Base-by-base conservation (phyloP, 2,797 vertebrate genomes). In the Anomalospiza imberbis region DNA sequence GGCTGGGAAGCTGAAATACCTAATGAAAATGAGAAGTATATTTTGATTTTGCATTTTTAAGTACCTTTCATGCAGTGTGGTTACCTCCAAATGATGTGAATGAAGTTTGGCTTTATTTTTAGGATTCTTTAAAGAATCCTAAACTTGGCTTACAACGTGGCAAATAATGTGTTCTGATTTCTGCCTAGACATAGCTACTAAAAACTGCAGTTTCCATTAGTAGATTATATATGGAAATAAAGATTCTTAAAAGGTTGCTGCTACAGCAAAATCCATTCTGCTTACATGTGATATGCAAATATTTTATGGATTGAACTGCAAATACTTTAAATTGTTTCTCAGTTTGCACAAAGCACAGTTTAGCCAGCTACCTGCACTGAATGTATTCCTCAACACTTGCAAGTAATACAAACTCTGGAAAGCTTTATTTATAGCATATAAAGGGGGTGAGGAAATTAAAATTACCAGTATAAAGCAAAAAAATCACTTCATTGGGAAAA, bases 361-460 rank as follows among this genome's bases (percentile, higher is more conserved):
- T 91, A 53, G 21, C 3, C 31, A 47, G 18, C 13, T 53, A 47
- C 25, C 29, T 65, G 7, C 45, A 5, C 10, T 72, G 58, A 58
- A 32, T 65, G 8, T 60, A 17, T 78, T 78, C 47, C 40, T 72
- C 9, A 54, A 11, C 0, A 0, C 7, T 75, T 78, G 25, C 13
- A 50, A 76, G 19, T 51, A 42, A 17, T 32, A 17, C 22, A 70
- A 75, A 40, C 19, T 40, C 13, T 67, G 36, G 28, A 75, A 85
- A 45, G 20, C 34, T 78, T 51, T 58, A 50, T 71, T 74, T 88
- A 2, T 89, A 45, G 10, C 9, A 31, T 80, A 34, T 19, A 53
- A 67, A 18, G 13, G 11, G 3, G 5, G 9, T 1, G 5, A 4
- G 2, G 2, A 2, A 8, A 16, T 44, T 74, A 38, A 67, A 80